Conservation (phyloP, 2,797 vertebrate species). For the Coregonus ussuriensis region DNA sequence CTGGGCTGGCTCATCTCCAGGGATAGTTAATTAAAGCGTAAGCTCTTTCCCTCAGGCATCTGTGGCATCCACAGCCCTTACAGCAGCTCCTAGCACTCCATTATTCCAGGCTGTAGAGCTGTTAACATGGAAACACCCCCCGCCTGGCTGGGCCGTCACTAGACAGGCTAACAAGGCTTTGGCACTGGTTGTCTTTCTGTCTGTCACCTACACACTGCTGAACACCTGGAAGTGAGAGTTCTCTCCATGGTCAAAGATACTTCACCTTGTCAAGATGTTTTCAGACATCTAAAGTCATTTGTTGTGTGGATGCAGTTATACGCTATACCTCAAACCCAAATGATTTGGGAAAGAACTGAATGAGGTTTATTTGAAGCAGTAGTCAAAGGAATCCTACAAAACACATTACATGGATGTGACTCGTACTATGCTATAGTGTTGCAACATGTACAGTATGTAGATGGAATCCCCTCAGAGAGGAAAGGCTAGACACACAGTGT, state of each 20-base stretch:
- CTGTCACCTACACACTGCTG: too few species aligned
- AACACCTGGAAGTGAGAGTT: too few species aligned
- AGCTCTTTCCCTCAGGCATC: conserved; percentile 31
- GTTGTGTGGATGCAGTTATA: neutral
- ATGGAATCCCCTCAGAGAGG: conserved; percentile 26
- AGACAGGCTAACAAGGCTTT: neutral
- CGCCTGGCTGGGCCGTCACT: neutral
- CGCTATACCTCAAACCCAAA: too few species aligned
- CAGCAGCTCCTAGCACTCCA: conserved; percentile 4
- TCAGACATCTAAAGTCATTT: too few species aligned
- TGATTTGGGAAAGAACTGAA: too few species aligned
- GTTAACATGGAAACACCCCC: conserved; percentile 7
- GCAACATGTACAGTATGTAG: neutral
- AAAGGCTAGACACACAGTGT: neutral
- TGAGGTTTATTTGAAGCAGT: too few species aligned
- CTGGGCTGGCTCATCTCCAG: conserved; percentile 29
- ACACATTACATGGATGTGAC: too few species aligned
- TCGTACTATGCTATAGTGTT: neutral
- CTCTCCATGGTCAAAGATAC: too few species aligned
- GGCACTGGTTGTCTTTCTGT: neutral
- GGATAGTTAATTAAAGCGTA: conserved; percentile 38
- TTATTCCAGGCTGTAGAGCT: conserved; percentile 25
- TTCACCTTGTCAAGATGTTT: too few species aligned
- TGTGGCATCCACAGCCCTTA: conserved; percentile 41
- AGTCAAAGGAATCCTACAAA: too few species aligned